These are phyloP conservation scores for Clarias magur DNA, from an alignment of 2,113 vertebrate species.

Conservation along the genomic window DNA sequence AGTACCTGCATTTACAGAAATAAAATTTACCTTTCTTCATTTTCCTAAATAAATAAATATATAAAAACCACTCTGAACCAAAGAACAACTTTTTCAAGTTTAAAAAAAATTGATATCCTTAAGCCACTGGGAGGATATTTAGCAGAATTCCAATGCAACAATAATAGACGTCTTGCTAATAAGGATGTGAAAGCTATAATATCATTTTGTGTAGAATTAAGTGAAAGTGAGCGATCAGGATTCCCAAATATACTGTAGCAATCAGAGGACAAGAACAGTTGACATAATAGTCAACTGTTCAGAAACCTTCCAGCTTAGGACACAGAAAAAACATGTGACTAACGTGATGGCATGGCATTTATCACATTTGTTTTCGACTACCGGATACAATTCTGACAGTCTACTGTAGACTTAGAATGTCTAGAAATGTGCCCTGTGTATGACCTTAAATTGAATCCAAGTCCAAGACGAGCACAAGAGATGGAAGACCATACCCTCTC, in stretches of 20 bases:
- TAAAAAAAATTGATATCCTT: too few relatives aligned
- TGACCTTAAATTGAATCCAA: background rate
- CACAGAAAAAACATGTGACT: too few relatives aligned
- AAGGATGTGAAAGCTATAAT: background rate
- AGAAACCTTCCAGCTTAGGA: too few relatives aligned
- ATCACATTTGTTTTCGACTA: background rate
- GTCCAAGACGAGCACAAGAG: constrained; percentile 9
- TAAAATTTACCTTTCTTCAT: too few relatives aligned
- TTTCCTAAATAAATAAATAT: too few relatives aligned
- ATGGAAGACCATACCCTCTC: background rate
- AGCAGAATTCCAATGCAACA: background rate
- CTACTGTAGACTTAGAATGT: too few relatives aligned
- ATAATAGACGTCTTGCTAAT: background rate
- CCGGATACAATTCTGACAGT: background rate
- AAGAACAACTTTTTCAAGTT: too few relatives aligned
- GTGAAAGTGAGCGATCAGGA: background rate
- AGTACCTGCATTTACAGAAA: too few relatives aligned
- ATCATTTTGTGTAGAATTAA: background rate
- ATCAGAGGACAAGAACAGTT: background rate
- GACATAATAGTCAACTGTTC: too few relatives aligned
- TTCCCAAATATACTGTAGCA: background rate
- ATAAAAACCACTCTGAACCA: too few relatives aligned
- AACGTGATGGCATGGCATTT: background rate
- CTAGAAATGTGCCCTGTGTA: background rate
- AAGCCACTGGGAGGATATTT: too few relatives aligned